phyloP scores from a whole-genome alignment of 2,113 vertebrate species.

The Saiga tatarica region DNA sequence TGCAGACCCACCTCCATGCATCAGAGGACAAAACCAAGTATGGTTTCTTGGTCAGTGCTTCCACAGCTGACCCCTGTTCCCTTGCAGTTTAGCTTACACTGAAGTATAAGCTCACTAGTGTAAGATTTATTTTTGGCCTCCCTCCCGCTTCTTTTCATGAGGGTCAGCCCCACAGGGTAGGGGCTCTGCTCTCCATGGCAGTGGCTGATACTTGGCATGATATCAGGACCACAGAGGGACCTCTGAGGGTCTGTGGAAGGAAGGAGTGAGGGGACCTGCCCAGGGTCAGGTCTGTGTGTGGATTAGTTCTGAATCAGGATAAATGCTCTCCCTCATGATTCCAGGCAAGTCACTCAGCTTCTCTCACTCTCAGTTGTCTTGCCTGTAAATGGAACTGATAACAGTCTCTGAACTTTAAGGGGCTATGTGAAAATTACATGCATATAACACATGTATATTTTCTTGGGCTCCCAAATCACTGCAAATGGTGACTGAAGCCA shows the following conservation, averaged over 20 bases:
- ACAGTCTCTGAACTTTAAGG: not conserved
- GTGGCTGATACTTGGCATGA: not conserved
- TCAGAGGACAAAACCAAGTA: not conserved
- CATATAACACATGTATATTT: not conserved
- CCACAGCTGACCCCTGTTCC: rapidly evolving
- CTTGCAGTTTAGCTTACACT: no score
- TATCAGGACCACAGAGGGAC: not conserved
- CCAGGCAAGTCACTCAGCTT: not conserved
- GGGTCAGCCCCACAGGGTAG: no score
- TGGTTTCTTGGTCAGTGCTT: not conserved
- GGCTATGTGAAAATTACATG: not conserved
- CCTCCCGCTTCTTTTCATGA: not conserved
- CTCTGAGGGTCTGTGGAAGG: not conserved
- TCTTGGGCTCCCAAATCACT: not conserved
- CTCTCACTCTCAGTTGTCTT: not conserved
- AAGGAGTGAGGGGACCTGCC: not conserved
- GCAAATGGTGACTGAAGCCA: not conserved
- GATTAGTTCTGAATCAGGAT: not conserved
- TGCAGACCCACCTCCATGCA: not conserved
- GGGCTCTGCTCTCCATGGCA: not conserved
- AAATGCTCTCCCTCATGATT: not conserved
- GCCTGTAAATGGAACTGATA: not conserved
- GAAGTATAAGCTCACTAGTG: not conserved
- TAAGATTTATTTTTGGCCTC: not conserved
- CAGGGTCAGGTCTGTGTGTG: not conserved